Evolutionary conservation across 2,797 vertebrate genomes (phyloP), one percentile per base, ranked within the genome.

Genomic region (Acestrorhynchus altus): DNA sequence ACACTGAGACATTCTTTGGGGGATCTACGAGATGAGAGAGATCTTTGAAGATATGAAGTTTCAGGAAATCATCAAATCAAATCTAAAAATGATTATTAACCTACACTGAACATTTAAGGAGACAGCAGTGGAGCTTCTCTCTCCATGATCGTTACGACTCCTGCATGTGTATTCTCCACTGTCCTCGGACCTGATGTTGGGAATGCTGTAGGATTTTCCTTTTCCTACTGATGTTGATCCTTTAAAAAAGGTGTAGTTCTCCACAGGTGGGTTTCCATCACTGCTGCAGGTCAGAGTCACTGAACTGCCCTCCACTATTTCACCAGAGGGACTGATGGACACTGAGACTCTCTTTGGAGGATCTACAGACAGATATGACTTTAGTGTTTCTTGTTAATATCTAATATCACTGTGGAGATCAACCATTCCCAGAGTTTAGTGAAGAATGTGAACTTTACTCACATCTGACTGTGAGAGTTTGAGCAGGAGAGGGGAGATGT

Each of bases 31-130:
- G 16, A 67, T 8, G 24, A 35, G 6, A 35, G 6, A 35, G 31
- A 2, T 35, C 6, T 35, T 35, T 35, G 31, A 35, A 6, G 6
- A 35, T 35, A 35, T 35, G 2, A 35, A 35, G 6, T 35, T 35
- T 35, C 31, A 35, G 31, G 31, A 35, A 35, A 35, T 35, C 31
- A 35, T 35, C 6, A 2, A 35, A 35, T 35, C 2, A 35, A 35
- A 6, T 35, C 6, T 35, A 2, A 35, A 6, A 35, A 35, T n/a
- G n/a, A n/a, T n/a, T n/a, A n/a, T n/a, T n/a, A n/a, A 68, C 47
- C 18, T n/a, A 54, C 67, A 52, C 18, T 22, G 52, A 13, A 68
- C 40, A 77, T 20, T 77, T 22, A 70, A n/a, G n/a, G n/a, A n/a
- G n/a, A n/a, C 44, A 46, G 44, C 44, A 4, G 44, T 9, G 12